These are phyloP conservation scores for Cephus pygmeus DNA, from an alignment of 2,888 invertebrate species.

Conservation along the genomic window DNA sequence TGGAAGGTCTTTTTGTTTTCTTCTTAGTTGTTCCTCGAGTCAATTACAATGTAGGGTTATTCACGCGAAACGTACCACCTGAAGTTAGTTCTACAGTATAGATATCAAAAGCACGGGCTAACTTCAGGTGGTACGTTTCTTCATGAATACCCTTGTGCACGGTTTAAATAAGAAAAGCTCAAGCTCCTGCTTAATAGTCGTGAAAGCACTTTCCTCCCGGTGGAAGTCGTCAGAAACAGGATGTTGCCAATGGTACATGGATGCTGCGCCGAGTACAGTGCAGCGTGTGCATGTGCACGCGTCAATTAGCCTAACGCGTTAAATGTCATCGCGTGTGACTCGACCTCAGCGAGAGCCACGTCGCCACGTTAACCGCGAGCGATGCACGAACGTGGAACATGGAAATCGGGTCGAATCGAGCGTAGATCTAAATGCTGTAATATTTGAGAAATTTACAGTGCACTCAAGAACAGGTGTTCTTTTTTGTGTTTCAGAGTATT, in stretches of 20 bases:
- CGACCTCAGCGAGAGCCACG: neutral
- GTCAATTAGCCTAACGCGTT: constrained; percentile 23
- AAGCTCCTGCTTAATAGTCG: neutral
- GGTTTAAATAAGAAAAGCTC: neutral
- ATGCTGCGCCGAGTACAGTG: neutral
- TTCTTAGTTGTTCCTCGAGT: neutral
- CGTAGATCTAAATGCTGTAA: neutral
- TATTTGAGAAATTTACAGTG: neutral
- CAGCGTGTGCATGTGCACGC: constrained; percentile 21
- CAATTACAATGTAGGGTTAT: neutral
- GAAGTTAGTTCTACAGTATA: neutral
- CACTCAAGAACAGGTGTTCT: constrained; percentile 9
- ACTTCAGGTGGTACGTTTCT: neutral
- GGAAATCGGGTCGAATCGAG: neutral
- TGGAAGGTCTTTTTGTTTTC: neutral
- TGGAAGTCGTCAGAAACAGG: neutral
- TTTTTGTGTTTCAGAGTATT: constrained; percentile 42
- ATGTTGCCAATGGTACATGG: neutral
- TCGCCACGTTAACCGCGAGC: neutral
- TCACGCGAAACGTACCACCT: neutral
- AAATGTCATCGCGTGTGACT: neutral
- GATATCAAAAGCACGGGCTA: neutral
- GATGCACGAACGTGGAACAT: neutral
- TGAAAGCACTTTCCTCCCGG: neutral
- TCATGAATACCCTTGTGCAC: neutral